phyloP scores from a whole-genome alignment of 64 coral and sea anemone genomes.

The Astreopora myriophthalma region DNA sequence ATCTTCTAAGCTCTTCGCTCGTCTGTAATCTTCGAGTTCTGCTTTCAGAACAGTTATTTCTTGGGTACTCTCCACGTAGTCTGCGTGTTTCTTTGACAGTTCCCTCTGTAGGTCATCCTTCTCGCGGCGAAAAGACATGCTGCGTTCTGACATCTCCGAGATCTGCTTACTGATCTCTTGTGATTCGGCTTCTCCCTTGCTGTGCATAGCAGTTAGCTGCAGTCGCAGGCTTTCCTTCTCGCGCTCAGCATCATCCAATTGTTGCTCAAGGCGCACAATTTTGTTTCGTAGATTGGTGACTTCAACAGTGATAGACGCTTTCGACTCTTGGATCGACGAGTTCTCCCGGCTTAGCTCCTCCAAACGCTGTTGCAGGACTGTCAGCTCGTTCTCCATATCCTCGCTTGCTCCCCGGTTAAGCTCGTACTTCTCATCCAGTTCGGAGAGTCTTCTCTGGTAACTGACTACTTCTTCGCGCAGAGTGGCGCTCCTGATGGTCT shows the following conservation, averaged over 20 bases:
- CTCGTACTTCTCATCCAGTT: slow-evolving; percentile 91
- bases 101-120: slow-evolving; percentile 62
- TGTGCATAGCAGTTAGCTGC: slow-evolving; percentile 59
- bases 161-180: slow-evolving; percentile 65
- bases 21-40: slow-evolving; percentile 61
- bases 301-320: slow-evolving; percentile 70
- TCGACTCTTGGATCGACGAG: slow-evolving; percentile 67
- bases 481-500: slow-evolving; percentile 55
- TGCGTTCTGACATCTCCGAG: slow-evolving; percentile 58
- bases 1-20: slow-evolving; percentile 47
- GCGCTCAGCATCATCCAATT: slow-evolving; percentile 74
- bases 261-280: slow-evolving; percentile 68
- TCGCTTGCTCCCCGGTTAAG: slow-evolving; percentile 78
- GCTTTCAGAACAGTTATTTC: slow-evolving; percentile 49
- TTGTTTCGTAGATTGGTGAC: slow-evolving; percentile 76
- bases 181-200: slow-evolving; percentile 57
- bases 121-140: slow-evolving; percentile 61
- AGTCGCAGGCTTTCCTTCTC: slow-evolving; percentile 72
- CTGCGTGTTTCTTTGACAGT: slow-evolving; percentile 35
- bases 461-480: slow-evolving; percentile 78
- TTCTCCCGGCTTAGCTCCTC: slow-evolving; percentile 67
- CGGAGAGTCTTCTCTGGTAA: slow-evolving; percentile 83
- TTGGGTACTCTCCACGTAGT: slow-evolving; percentile 25
- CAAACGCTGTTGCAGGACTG: slow-evolving; percentile 81
- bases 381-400: slow-evolving; percentile 87